phyloP scores from a whole-genome alignment of 2,113 vertebrate species.

The Mystacornis crossleyi region DNA sequence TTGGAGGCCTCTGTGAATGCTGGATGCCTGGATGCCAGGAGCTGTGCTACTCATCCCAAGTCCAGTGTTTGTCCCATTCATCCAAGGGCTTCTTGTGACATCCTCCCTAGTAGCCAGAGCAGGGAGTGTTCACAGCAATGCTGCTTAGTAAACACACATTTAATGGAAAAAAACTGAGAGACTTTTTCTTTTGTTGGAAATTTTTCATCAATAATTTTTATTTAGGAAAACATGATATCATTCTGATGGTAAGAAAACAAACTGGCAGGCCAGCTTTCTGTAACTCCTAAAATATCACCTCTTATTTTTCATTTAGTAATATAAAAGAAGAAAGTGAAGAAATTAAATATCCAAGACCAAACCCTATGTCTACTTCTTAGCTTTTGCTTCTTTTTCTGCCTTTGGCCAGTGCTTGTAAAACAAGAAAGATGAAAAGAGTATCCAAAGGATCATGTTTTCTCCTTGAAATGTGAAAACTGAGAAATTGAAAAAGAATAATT shows the following conservation, averaged over 20 bases:
- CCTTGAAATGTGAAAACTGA: not conserved
- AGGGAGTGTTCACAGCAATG: not conserved
- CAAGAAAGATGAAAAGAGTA: not conserved
- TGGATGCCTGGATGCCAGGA: not conserved
- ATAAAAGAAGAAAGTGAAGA: constrained; percentile 30
- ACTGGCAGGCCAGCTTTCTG: constrained; percentile 39
- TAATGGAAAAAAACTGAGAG: constrained; percentile 30
- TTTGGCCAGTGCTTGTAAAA: not conserved
- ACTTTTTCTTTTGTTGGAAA: constrained; percentile 38
- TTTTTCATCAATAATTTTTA: constrained; percentile 60
- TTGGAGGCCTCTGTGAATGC: not conserved
- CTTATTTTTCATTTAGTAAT: constrained; percentile 39
- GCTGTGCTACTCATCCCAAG: not conserved
- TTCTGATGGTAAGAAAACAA: constrained; percentile 57
- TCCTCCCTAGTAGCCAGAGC: not conserved
- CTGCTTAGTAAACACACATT: constrained; percentile 8
- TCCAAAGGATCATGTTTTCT: not conserved
- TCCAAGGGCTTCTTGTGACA: not conserved
- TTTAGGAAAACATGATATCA: constrained; percentile 69
- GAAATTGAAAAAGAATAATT: not conserved
- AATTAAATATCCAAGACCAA: constrained; percentile 20
- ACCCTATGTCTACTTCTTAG: not conserved
- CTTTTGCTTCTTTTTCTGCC: not conserved
- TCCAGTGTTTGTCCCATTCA: not conserved
- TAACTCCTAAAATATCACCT: constrained; percentile 41